phyloP scores from a whole-genome alignment of 2,113 vertebrate species.

The Progne subis region DNA sequence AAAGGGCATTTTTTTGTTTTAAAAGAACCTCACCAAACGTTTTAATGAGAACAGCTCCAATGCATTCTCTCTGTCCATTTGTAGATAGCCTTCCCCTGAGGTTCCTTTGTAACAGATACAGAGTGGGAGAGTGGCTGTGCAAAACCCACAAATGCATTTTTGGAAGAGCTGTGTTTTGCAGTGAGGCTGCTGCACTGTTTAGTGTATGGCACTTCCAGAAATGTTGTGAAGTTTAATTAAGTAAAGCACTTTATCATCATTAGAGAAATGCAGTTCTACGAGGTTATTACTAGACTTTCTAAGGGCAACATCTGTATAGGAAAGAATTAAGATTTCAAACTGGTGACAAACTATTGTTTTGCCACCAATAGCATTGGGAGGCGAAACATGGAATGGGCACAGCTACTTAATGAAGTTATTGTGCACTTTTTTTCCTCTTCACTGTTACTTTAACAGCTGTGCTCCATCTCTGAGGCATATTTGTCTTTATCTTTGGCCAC shows the following conservation, averaged over 20 bases:
- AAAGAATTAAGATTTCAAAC: conserved; percentile 17
- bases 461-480: conserved; percentile 55
- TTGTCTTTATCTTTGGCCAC: conserved; percentile 71
- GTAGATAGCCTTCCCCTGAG: neutral
- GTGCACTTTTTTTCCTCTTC: neutral
- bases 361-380: neutral
- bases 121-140: neutral
- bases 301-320: conserved; percentile 5
- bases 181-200: neutral
- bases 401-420: conserved; percentile 37
- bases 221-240: conserved; percentile 30
- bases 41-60: neutral
- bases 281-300: conserved; percentile 11
- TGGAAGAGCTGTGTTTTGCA: neutral
- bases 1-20: neutral
- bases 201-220: neutral
- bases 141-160: neutral
- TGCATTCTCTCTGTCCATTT: neutral
- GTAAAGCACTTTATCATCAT: conserved; percentile 1
- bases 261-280: neutral
- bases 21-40: neutral
- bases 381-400: conserved; percentile 10
- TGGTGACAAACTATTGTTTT: neutral
- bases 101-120: neutral
- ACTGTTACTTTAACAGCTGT: conserved; percentile 62